Base-by-base conservation (phyloP, 2,797 vertebrate species). In the Phylloscopus collybita region DNA sequence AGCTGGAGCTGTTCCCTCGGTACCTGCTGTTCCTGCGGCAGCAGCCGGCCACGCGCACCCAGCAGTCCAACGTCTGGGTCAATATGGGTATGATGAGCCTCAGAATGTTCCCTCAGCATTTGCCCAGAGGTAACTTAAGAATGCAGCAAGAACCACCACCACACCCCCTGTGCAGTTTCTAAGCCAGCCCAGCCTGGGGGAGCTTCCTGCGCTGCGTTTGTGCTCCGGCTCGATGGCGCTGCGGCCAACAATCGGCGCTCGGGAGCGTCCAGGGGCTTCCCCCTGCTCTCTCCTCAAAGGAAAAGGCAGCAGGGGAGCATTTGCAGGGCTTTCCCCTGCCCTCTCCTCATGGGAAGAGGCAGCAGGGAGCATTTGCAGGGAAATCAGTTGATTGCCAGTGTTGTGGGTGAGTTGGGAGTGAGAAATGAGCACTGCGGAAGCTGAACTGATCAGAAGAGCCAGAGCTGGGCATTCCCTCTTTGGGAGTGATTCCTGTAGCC, bases 81-180 rank as follows among this genome's bases (percentile, higher is more conserved):
- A 99, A 99, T 98, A 99, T 99, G 99, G 99, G 99, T 99, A 99
- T 99, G 99, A 99, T 98, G 99, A 99, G 98, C 98, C 99, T 99
- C 98, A 98, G 99, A 99, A 99, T 99, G 99, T 99, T 99, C 98
- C 99, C 99, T 97, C 98, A 98, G 90, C 98, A 99, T 98, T 98
- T 99, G 94, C 98, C 98, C 96, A 98, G 99, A 99, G 99, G 99
- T 99, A 99, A 99, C 70, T 98, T 99, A 99, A 99, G 99, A 99
- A 98, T 98, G 99, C 99, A 99, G 99, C 99, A 99, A 99, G 99
- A 99, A 98, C 36, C 84, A 64, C 13, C 83, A 34, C 34, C 34
- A 34, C 34, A 16, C 7, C 38, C 82, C 88, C 87, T 11, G 91
- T 20, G 86, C 93, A 95, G 96, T 97, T 97, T 92, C 84, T 80